These are phyloP conservation scores for Clupea harengus DNA, from an alignment of 2,113 vertebrate species.

Conservation along the genomic window DNA sequence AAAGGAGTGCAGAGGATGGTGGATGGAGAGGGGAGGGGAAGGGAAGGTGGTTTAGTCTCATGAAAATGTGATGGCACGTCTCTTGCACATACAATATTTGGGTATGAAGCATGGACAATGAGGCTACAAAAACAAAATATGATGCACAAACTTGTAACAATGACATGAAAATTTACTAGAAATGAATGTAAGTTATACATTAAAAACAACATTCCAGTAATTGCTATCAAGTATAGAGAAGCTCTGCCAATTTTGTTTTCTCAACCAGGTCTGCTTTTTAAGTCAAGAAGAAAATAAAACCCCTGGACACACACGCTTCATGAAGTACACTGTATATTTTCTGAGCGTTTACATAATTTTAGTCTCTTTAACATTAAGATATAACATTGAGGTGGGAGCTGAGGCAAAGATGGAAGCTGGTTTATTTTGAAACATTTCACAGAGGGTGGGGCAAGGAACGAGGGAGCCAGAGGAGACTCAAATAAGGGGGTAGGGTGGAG, in stretches of 20 bases:
- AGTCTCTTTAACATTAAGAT: conserved; percentile 43
- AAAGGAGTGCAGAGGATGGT: not conserved
- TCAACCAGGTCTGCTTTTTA: not conserved
- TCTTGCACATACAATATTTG: not conserved
- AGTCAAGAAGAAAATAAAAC: not conserved
- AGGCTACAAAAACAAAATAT: not conserved
- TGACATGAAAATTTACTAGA: not conserved
- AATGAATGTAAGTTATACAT: not conserved
- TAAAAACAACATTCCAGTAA: not conserved
- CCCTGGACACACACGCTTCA: not conserved
- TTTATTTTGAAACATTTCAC: conserved; percentile 67
- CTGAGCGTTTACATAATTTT: not conserved
- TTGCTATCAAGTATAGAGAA: not conserved
- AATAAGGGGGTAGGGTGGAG: conserved; percentile 12
- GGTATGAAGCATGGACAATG: not conserved
- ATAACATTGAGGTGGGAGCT: conserved; percentile 30
- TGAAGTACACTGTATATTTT: not conserved
- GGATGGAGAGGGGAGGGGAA: not conserved
- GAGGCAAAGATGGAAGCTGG: conserved; percentile 40
- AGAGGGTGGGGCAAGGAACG: conserved; percentile 18
- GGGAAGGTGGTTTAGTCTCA: not conserved
- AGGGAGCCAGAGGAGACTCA: conserved; percentile 9
- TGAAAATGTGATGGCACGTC: not conserved
- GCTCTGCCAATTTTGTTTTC: not conserved
- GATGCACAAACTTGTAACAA: not conserved